Evolutionary conservation across 2,888 invertebrate genomes (phyloP).

Genomic region (Agrotis puta): DNA sequence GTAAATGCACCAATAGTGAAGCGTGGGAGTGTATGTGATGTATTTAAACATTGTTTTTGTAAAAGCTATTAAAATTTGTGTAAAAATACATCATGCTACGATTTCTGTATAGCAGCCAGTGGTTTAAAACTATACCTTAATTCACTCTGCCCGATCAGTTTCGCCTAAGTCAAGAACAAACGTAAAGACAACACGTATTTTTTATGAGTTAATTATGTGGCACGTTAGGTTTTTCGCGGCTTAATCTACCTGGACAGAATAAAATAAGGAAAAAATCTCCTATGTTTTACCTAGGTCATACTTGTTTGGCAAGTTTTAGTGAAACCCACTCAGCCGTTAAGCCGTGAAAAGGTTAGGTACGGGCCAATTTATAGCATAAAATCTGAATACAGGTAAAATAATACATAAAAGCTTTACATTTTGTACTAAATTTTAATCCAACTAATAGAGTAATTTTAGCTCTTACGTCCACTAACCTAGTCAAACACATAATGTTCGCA

Average conservation of each 20-base stretch:
- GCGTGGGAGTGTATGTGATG: no score
- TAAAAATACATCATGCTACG: no score
- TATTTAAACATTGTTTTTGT: no score
- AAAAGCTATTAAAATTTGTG: no score
- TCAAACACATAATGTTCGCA: constrained; percentile 15
- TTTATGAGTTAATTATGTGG: no score
- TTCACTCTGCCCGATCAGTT: background rate
- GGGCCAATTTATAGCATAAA: background rate
- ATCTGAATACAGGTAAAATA: background rate
- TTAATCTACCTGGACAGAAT: no score
- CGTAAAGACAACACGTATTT: background rate
- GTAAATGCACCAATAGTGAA: no score
- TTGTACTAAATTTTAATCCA: background rate
- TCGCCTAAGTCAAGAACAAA: background rate
- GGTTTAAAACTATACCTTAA: no score
- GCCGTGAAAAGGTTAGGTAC: background rate
- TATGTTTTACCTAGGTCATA: background rate
- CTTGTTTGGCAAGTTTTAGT: background rate
- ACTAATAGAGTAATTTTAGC: constrained; percentile 8
- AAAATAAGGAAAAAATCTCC: no score
- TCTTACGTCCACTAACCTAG: background rate
- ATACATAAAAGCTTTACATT: background rate
- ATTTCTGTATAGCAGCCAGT: no score
- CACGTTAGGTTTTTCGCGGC: no score
- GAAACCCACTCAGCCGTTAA: background rate